Conservation (phyloP, 1,140 invertebrate genomes). For the Bombyx mori region ASM3026992v2 NC_085116.1:12547501-12548000, state of each 20-base stretch:
- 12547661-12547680: constrained; percentile 60
- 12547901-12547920: constrained; percentile 54
- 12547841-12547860: constrained; percentile 71
- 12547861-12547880: constrained; percentile 68
- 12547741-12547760: constrained; percentile 74
- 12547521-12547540: background rate
- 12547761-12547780: constrained; percentile 50
- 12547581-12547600: background rate
- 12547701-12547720: constrained; percentile 78
- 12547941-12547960: constrained; percentile 19
- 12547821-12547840: constrained; percentile 66
- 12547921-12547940: constrained; percentile 64
- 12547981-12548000: no score
- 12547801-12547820: constrained; percentile 64
- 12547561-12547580: background rate
- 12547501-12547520: no score
- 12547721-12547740: constrained; percentile 77
- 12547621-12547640: constrained; percentile 24
- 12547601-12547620: constrained; percentile 27
- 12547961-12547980: no score
- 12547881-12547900: constrained; percentile 66
- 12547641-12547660: constrained; percentile 65
- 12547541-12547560: background rate
- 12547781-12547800: constrained; percentile 52
- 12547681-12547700: constrained; percentile 77